Conservation (phyloP, 1,140 invertebrate species). For the Hyles vespertilio region DNA sequence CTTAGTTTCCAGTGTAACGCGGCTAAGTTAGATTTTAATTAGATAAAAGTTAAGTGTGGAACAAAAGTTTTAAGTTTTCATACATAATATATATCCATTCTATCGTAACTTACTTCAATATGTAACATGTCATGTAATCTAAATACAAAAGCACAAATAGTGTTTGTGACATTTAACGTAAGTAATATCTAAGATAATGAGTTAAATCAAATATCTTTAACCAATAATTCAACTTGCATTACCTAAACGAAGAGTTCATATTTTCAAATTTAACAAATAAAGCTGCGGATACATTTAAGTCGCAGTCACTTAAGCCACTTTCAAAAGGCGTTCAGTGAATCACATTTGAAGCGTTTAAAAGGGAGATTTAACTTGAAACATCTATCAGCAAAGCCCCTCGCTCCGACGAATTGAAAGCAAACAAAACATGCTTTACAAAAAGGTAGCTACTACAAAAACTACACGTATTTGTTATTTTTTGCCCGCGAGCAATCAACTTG, state of each 20-base stretch:
- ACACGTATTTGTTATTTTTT: slow-evolving; percentile 35
- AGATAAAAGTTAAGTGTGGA: slow-evolving; percentile 42
- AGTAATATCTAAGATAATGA: no score
- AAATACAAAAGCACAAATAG: no score
- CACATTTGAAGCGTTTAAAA: slow-evolving; percentile 59
- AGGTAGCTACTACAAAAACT: slow-evolving; percentile 41
- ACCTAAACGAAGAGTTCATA: no score
- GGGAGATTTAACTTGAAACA: slow-evolving; percentile 70
- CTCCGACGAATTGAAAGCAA: slow-evolving; percentile 61
- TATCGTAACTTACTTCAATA: no score
- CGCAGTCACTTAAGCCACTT: slow-evolving; percentile 34
- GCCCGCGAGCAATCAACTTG: slow-evolving; percentile 24
- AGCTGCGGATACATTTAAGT: slow-evolving; percentile 15
- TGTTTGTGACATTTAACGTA: no score
- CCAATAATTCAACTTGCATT: no score
- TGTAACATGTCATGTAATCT: no score
- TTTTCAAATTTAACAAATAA: not conserved
- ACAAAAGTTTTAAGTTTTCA: slow-evolving; percentile 22
- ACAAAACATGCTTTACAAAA: slow-evolving; percentile 59
- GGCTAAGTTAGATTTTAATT: slow-evolving; percentile 67
- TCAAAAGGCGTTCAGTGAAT: slow-evolving; percentile 53
- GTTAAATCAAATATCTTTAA: no score
- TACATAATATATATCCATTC: not conserved
- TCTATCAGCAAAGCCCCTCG: slow-evolving; percentile 48
- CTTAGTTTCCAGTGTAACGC: slow-evolving; percentile 53